These are phyloP conservation scores for Donacobius atricapilla DNA, from an alignment of 2,113 vertebrate genomes.

Conservation along the genomic window DNA sequence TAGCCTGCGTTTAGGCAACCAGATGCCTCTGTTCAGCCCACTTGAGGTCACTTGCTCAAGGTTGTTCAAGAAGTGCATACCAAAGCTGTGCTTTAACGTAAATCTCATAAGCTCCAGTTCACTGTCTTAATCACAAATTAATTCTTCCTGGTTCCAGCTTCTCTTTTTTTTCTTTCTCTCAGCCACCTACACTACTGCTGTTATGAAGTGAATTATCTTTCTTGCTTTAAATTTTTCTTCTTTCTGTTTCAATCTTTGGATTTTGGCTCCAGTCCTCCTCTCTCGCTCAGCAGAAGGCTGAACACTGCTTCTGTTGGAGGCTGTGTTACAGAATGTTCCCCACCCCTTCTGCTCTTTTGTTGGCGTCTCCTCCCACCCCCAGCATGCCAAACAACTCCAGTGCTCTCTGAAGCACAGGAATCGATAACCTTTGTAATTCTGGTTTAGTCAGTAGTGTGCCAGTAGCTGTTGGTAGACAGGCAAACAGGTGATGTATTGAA, in stretches of 20 bases:
- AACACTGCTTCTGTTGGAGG: neutral
- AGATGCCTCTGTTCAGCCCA: neutral
- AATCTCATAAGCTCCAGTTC: neutral
- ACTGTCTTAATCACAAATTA: neutral
- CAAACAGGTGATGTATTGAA: conserved; percentile 12
- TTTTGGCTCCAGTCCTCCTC: conserved; percentile 27
- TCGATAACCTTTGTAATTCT: neutral
- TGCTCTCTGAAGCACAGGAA: neutral
- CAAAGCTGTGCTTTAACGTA: neutral
- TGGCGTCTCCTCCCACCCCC: neutral
- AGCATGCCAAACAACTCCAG: neutral
- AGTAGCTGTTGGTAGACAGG: neutral
- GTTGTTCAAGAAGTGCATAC: neutral
- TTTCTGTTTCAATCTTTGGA: neutral
- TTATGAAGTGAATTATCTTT: conserved; percentile 11
- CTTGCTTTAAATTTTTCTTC: neutral
- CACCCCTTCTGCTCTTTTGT: conserved; percentile 35
- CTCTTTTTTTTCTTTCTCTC: neutral
- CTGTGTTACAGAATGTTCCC: neutral
- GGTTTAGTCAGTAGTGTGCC: neutral
- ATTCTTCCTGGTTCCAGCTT: neutral
- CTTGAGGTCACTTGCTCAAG: neutral
- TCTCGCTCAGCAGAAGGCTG: neutral
- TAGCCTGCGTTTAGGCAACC: neutral
- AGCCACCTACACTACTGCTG: conserved; percentile 47